Base-by-base conservation (phyloP, 2,113 vertebrate genomes). In the Girardinichthys multiradiatus region DNA sequence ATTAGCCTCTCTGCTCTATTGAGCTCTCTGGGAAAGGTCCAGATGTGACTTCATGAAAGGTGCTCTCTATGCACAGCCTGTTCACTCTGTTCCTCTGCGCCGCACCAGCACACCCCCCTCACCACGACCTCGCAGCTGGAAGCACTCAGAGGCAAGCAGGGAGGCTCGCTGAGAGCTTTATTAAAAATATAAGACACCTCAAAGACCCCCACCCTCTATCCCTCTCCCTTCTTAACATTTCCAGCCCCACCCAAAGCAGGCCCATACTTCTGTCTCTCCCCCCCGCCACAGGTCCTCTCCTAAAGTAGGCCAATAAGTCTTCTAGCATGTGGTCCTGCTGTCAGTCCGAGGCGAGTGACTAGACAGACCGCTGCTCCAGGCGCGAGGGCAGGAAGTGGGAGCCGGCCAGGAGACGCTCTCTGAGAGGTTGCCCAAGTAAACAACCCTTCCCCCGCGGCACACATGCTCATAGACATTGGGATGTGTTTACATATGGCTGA, bases 41-140 rank as follows among this genome's bases (percentile, higher is more conserved):
- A 92, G 91, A 93, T 92, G 92, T 93, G 91, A 90, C 83, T 90
- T 82, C 86, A 90, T 93, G 89, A 93, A 93, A 88, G 90, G 82
- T 86, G 68, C 87, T 90, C 83, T 91, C 87, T 90, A 81, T 90
- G 88, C 67, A 12, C 75, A 78, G 87, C 82, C 86, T 80, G 80
- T 89, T 88, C 81, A 21, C 77, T 84, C 84, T 84, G 87, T 82
- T 81, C 89, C 70, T 77, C 83, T 78, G 64, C 68, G 17, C 74
- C 70, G 66, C 71, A 77, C 62, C 39, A 39, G 13, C 37, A 1
- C 39, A 6, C 57, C 30, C 45, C 48, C 12, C 29, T 14, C 17
- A 5, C 80, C 63, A 64, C 77, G 62, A 71, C 84, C 77, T 77
- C 70, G 80, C 92, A 91, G 91, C 90, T 93, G 92, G 89, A 90